These are phyloP conservation scores for Helicorthomorpha holstii DNA, from an alignment of 1,140 invertebrate species.

Conservation along the genomic window DNA sequence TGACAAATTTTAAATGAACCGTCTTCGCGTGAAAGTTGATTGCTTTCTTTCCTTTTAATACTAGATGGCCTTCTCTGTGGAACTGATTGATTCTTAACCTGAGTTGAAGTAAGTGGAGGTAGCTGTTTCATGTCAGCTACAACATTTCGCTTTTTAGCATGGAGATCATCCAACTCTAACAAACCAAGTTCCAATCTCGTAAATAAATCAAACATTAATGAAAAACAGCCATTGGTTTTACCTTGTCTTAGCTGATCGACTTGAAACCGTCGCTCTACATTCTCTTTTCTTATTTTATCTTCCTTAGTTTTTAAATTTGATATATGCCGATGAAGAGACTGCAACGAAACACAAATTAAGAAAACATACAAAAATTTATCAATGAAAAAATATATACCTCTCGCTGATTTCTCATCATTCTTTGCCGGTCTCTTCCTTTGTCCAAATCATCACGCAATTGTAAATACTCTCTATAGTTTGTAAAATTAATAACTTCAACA, in stretches of 20 bases:
- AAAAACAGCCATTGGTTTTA: too few species aligned
- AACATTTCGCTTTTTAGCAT: neutral
- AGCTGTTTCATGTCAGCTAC: too few species aligned
- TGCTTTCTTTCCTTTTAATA: too few species aligned
- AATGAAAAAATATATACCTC: neutral
- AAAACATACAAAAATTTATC: neutral
- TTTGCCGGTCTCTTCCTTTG: neutral
- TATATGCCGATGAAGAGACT: neutral
- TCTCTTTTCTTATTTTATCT: neutral
- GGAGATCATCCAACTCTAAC: neutral
- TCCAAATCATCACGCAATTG: neutral
- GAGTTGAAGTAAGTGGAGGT: too few species aligned
- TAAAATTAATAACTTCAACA: neutral
- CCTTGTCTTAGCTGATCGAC: neutral
- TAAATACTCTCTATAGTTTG: neutral
- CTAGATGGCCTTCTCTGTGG: too few species aligned
- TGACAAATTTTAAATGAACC: too few species aligned
- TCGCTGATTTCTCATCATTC: neutral
- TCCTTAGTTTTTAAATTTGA: neutral
- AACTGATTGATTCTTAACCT: too few species aligned
- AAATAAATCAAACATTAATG: too few species aligned
- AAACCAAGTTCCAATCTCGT: too few species aligned
- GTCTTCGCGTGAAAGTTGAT: too few species aligned
- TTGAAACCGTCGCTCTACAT: neutral
- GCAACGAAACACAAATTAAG: neutral